A percentile compares a stretch with the other conserved stretches of the same genome.
Conservation (phyloP, 2,797 vertebrate species). For the Chaetodon trifasciatus region DNA sequence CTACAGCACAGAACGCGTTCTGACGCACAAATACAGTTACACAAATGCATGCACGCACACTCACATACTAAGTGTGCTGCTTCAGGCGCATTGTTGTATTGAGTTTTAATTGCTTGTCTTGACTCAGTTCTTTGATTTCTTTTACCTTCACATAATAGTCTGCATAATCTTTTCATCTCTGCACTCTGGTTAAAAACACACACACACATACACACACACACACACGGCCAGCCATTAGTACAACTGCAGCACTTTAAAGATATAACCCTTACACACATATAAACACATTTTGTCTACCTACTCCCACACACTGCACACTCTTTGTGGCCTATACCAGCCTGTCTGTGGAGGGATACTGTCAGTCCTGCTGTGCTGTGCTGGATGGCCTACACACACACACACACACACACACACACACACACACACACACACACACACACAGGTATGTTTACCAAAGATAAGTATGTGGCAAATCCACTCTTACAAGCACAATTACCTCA, state of each 20-base stretch:
- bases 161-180: background rate
- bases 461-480: slow-evolving; percentile 25
- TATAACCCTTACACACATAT: slow-evolving; percentile 25
- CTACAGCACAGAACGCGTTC: slow-evolving; percentile 36
- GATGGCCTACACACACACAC: background rate
- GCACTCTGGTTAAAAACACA: slow-evolving; percentile 1
- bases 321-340: slow-evolving; percentile 27
- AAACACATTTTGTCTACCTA: slow-evolving; percentile 38
- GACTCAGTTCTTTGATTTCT: slow-evolving; percentile 9
- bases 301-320: slow-evolving; percentile 31
- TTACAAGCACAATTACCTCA: slow-evolving; percentile 14
- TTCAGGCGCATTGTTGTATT: background rate
- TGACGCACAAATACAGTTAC: slow-evolving; percentile 25
- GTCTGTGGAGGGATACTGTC: slow-evolving; percentile 2
- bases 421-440: slow-evolving; percentile 15
- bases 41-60: slow-evolving; percentile 14
- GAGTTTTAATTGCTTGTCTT: slow-evolving; percentile 9
- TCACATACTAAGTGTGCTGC: slow-evolving; percentile 12
- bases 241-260: slow-evolving; percentile 34
- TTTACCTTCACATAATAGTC: slow-evolving; percentile 18
- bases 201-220: background rate
- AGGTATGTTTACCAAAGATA: slow-evolving; percentile 18
- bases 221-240: slow-evolving; percentile 17
- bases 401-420: slow-evolving; percentile 18
- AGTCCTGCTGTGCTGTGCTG: background rate